These are phyloP conservation scores for Busseola fusca DNA, from an alignment of 2,888 invertebrate genomes.

Conservation along the genomic window DNA sequence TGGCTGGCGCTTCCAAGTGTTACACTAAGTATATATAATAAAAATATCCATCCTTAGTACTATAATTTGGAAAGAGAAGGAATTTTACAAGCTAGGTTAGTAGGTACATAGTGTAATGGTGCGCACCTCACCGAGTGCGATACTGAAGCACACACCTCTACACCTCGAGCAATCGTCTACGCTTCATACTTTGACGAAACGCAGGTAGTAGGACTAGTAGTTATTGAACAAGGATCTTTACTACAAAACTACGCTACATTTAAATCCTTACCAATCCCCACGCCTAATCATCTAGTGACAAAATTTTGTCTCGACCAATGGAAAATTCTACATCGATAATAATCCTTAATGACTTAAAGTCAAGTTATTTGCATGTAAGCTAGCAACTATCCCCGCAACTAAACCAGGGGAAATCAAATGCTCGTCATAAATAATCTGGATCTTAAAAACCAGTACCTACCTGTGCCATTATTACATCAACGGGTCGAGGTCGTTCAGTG, in stretches of 20 bases:
- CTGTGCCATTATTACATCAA: slow-evolving; percentile 39
- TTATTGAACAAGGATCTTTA: background rate
- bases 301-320: background rate
- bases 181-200: background rate
- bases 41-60: no score
- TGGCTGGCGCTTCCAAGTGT: no score
- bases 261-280: background rate
- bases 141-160: background rate
- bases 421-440: slow-evolving; percentile 29
- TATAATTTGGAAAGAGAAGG: background rate
- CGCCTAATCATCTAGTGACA: background rate
- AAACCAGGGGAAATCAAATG: slow-evolving; percentile 20
- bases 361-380: background rate
- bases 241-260: background rate
- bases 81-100: background rate
- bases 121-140: background rate
- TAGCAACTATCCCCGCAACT: slow-evolving; percentile 4
- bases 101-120: background rate
- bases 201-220: background rate
- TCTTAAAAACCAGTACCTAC: slow-evolving; percentile 30
- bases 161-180: background rate
- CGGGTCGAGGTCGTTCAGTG: slow-evolving; percentile 32
- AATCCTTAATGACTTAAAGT: background rate
- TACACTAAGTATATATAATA: no score
- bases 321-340: background rate